These are phyloP conservation scores for Pogonocherus hispidulus DNA, from an alignment of 2,888 invertebrate species.

Conservation along the genomic window DNA sequence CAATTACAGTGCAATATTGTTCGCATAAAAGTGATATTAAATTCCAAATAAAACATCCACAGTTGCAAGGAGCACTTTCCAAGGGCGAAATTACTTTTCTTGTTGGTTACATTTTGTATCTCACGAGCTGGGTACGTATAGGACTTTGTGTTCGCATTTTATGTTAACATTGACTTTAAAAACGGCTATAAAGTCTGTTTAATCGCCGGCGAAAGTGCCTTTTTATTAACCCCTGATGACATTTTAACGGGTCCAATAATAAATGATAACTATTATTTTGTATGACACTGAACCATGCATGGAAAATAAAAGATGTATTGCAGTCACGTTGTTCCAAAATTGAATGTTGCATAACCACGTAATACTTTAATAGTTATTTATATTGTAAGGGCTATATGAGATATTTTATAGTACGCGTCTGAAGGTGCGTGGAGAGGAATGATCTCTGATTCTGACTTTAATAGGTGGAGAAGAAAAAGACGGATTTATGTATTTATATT, in stretches of 20 bases:
- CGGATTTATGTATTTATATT: no score
- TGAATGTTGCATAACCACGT: no score
- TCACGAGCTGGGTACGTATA: conserved; percentile 15
- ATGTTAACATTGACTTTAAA: conserved; percentile 40
- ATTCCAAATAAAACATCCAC: conserved; percentile 54
- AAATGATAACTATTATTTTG: conserved; percentile 12
- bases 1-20: conserved; percentile 56
- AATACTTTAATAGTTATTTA: no score
- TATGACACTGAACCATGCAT: no score
- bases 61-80: background rate
- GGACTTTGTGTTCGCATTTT: conserved; percentile 21
- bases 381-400: no score
- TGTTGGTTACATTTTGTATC: conserved; percentile 39
- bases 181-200: conserved; percentile 40
- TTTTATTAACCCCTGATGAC: conserved; percentile 36
- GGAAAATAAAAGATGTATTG: no score
- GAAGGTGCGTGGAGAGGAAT: no score
- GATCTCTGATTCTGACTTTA: no score
- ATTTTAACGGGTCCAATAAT: conserved; percentile 32
- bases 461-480: no score
- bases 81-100: conserved; percentile 36
- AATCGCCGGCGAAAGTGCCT: conserved; percentile 34
- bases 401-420: no score
- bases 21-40: conserved; percentile 59
- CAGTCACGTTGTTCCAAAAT: no score